Evolutionary conservation across 2,797 vertebrate species (phyloP), one percentile per base, ranked within the genome.

Genomic region (Ctenopoma kingsleyae): DNA sequence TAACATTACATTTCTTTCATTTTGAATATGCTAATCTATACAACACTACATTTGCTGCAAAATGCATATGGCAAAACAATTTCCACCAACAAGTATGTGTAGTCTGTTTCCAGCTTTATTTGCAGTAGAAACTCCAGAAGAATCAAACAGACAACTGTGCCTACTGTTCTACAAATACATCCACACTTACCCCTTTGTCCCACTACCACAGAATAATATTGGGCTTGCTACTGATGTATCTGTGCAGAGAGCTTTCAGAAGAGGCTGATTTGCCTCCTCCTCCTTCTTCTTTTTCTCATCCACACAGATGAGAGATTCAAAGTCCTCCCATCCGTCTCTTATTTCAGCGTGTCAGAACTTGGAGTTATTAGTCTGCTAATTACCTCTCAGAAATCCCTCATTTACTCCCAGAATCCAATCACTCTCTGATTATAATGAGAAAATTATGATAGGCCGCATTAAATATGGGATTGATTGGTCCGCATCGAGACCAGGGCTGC

Each of bases 401-500:
- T 93, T 91, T 92, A 91, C 78, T 78, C 80, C 74, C 86, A 89
- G 86, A 93, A 93, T 92, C 87, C 85, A 92, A 93, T 93, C 87
- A 84, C 77, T 84, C 86, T 81, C 88, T 90, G 92, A 92, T 93
- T 92, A 86, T 91, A 93, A 94, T 92, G 92, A 92, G 90, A 91
- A 87, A 91, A 91, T 92, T 69, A 87, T 87, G 89, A 92, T 89
- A 91, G 84, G 78, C 76, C 73, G 19, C 83, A 90, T 92, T 90
- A 92, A 89, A 86, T 83, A 88, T 75, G 78, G 87, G 83, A 90
- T 86, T 90, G 90, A 94, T 93, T 90, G 86, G 84, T 73, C 74
- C 32, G 36, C 68, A 76, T 86, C 70, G 57, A 84, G 82, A 82
- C 63, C 38, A 36, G 32, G 13, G 76, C 67, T 6, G 71, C 5